Evolutionary conservation across 1,140 invertebrate genomes (phyloP), one percentile per base, ranked within the genome.

Genomic region (Drosophila obscura): DNA sequence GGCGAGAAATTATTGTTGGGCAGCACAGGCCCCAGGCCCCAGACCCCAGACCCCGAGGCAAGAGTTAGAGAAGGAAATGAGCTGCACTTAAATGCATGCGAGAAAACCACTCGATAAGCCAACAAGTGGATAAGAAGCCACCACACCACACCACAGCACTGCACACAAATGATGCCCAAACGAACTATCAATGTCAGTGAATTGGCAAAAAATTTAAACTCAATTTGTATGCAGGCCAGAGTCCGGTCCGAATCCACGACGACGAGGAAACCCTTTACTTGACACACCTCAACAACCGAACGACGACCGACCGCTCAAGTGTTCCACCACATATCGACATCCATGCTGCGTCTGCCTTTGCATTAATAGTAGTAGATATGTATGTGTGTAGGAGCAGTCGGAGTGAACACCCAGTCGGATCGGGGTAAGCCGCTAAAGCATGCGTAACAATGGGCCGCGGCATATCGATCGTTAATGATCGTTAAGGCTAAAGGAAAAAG

Each of bases 171-270:
- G 87, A 85, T 81, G 79, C 87, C 82, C 87, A 90, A 90, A 90
- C 87, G 87, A 90, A 87, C 87, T 90, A 90, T 90, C 87, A 90
- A 90, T 90, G 87, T 90, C 79, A 90, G 88, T 90, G 87, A 90
- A 90, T 90, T 90, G 87, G 87, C 87, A 90, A 87, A 90, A 90
- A 90, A 88, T 88, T 82, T 90, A 82, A 90, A 87, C 87, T 90
- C 87, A 90, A 90, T 89, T 88, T 88, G 84, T 90, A 90, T 90
- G 87, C 87, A 90, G 76, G 76, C 81, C 77, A 71, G 66, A 73
- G 82, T 75, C 72, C 67, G 67, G 45, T 44, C 41, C 63, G 26
- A 67, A 9, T 28, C 49, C 19, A 19, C 19, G 31, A 35, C 41
- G 45, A 46, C 68, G 77, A 88, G 83, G 83, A 88, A 88, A 88